Conservation (phyloP, 2,797 vertebrate species). For the Octomys mimax region DNA sequence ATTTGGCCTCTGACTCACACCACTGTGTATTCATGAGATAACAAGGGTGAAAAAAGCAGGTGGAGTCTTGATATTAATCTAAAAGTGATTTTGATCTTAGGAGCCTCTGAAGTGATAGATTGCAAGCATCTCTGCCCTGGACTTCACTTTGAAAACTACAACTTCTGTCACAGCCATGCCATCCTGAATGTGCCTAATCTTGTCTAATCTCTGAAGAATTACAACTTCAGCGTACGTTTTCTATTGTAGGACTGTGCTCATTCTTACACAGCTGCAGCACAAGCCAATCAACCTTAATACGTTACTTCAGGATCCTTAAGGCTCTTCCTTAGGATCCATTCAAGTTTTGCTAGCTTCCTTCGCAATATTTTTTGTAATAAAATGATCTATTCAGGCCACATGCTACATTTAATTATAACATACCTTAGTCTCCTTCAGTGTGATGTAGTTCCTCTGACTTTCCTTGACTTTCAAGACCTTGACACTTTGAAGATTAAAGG, state of each 20-base stretch:
- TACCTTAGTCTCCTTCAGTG: not conserved
- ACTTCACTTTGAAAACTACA: not conserved
- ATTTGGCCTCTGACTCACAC: not conserved
- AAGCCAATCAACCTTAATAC: not conserved
- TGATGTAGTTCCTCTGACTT: not conserved
- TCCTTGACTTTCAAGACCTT: not conserved
- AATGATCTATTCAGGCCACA: not conserved
- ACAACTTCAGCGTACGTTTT: not conserved
- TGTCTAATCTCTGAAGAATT: not conserved
- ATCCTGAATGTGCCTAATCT: too few species aligned
- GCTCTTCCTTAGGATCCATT: not conserved
- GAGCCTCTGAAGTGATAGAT: not conserved
- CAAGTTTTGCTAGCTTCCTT: not conserved
- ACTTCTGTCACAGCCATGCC: not conserved
- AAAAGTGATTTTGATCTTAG: constrained; percentile 13
- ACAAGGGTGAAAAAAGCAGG: not conserved
- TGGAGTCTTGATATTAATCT: not conserved
- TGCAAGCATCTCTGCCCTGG: not conserved
- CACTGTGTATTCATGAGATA: not conserved
- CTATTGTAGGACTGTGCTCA: not conserved
- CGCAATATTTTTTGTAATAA: not conserved
- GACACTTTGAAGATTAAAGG: not conserved
- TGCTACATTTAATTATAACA: not conserved
- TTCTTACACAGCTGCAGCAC: not conserved
- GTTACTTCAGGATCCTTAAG: not conserved